Evolutionary conservation across 2,797 vertebrate species (phyloP).

Genomic region (Falco rusticolus): DNA sequence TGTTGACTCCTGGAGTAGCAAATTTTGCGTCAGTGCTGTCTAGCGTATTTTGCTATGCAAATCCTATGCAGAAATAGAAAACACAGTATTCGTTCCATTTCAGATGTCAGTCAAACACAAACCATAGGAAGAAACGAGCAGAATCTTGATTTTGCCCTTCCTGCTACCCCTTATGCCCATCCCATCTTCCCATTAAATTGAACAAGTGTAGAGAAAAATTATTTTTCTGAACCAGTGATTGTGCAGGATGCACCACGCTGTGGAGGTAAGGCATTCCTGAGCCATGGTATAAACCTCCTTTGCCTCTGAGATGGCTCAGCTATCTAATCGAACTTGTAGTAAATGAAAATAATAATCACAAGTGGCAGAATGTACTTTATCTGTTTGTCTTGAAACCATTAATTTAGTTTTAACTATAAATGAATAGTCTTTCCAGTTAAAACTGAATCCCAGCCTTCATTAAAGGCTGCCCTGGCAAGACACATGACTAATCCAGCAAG

Average conservation of each 20-base stretch:
- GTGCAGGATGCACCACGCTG: accelerated
- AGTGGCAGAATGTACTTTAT: background rate
- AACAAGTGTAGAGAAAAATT: background rate
- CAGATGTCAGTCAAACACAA: background rate
- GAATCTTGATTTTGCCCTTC: background rate
- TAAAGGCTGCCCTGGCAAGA: background rate
- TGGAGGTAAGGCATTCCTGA: background rate
- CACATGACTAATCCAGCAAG: background rate
- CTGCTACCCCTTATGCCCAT: background rate
- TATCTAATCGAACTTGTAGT: background rate
- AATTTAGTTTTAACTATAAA: background rate
- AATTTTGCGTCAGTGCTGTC: background rate
- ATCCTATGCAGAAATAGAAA: background rate
- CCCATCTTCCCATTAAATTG: background rate
- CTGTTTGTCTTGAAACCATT: background rate
- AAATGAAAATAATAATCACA: background rate
- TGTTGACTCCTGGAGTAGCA: background rate
- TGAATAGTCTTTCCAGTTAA: background rate
- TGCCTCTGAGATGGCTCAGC: background rate
- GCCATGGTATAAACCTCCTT: background rate
- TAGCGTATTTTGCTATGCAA: background rate
- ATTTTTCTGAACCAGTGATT: background rate
- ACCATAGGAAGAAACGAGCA: background rate
- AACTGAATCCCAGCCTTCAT: background rate
- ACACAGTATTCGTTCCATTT: background rate